A percentile compares a stretch with the other conserved stretches of the same genome.
Evolutionary conservation across 1,140 invertebrate species (phyloP).

Genomic region (Calosoma granatense): DNA sequence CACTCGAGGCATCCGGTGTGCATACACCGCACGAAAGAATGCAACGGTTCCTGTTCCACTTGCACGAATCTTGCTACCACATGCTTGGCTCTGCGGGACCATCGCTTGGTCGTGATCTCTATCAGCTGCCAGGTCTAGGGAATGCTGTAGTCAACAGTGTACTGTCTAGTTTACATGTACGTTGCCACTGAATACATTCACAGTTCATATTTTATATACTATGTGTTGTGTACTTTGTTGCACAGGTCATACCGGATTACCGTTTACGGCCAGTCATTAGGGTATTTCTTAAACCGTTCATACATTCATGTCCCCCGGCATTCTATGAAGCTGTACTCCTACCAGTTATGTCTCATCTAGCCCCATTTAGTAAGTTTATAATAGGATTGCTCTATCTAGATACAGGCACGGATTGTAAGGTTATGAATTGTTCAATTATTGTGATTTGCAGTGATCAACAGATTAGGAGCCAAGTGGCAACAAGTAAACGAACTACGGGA

Average conservation of each 20-base stretch:
- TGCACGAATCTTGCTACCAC: slow-evolving; percentile 67
- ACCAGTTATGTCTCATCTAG: slow-evolving; percentile 63
- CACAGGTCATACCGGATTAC: slow-evolving; percentile 68
- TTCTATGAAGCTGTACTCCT: slow-evolving; percentile 64
- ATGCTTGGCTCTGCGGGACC: slow-evolving; percentile 67
- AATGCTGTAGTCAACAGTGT: slow-evolving; percentile 50
- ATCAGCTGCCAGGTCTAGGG: slow-evolving; percentile 54
- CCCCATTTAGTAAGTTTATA: slow-evolving; percentile 57
- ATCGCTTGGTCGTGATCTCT: slow-evolving; percentile 73
- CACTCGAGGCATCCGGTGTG: slow-evolving; percentile 36
- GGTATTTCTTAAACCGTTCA: slow-evolving; percentile 75
- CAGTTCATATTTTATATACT: background rate
- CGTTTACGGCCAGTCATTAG: slow-evolving; percentile 71
- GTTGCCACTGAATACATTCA: no score
- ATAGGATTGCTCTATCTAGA: slow-evolving; percentile 12
- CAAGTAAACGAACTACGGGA: slow-evolving; percentile 65
- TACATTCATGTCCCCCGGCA: slow-evolving; percentile 70
- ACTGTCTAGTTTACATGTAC: slow-evolving; percentile 56
- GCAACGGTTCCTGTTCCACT: slow-evolving; percentile 63
- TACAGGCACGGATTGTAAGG: slow-evolving; percentile 15
- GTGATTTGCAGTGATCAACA: slow-evolving; percentile 54
- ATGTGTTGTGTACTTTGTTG: slow-evolving; percentile 4
- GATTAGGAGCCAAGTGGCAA: slow-evolving; percentile 67
- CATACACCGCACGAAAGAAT: slow-evolving; percentile 59
- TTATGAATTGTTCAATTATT: slow-evolving; percentile 4